Base-by-base conservation (phyloP, 2,113 vertebrate species). In the Xiphophorus maculatus region DNA sequence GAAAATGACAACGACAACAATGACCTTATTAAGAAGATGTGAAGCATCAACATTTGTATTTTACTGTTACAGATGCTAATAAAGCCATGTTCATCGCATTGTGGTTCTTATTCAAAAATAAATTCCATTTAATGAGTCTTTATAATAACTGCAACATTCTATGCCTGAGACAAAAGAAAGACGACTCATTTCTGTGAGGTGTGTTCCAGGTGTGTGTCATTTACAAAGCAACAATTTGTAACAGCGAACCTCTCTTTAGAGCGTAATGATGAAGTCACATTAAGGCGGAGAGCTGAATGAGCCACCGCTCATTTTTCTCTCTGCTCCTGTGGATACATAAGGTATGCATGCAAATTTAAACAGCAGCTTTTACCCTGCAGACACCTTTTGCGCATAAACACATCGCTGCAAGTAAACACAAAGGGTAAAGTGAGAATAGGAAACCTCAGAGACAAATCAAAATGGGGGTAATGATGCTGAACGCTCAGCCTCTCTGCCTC, bases 391-490 rank as follows among this genome's bases (percentile, higher is more conserved):
- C 69, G 80, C 85, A 83, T 60, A 83, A 81, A 85, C 79, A 48
- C 84, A 42, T 63, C 78, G 44, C 73, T 12, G 14, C 67, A 66
- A 54, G 74, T 64, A 77, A 81, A 76, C 73, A 87, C 90, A 81
- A 66, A 69, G 83, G 79, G 72, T 74, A 82, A 88, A 74, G 85
- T 74, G 81, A 12, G 76, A 19, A 19, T 27, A 8, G 1, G 0
- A 72, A 72, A 76, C 32, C 69, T 29, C 71, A 10, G 74, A 84
- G 83, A 74, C 76, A 72, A 75, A 85, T 89, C 84, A 76, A 82
- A 77, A 74, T 37, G 37, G 81, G 68, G 80, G 74, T 88, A 88
- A 88, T 87, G 88, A 78, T 66, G 84, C 77, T 19, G 74, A 85
- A 85, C 74, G 29, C 69, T 85, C 74, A 13, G 69, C 73, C 67